Percentiles rank a stretch among this genome's conserved stretches.
Evolutionary conservation across 2,113 vertebrate genomes (phyloP).

Genomic region (Porphyrio hochstetteri): DNA sequence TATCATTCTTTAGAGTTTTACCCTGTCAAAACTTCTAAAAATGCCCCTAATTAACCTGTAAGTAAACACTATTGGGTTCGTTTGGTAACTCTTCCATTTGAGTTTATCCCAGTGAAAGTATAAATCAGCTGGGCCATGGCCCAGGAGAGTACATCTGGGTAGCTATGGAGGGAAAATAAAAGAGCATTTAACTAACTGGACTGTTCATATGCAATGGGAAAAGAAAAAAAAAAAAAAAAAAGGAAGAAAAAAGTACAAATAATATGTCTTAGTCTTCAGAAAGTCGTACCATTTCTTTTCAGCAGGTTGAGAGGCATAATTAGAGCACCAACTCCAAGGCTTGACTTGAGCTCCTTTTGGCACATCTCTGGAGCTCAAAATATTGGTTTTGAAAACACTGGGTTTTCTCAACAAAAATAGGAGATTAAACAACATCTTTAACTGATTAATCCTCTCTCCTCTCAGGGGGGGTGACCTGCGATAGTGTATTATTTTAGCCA

Average conservation of each 20-base stretch:
- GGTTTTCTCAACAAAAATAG: slow-evolving; percentile 34
- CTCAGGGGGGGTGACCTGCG: slow-evolving; percentile 36
- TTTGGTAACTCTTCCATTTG: neutral
- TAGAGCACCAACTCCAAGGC: slow-evolving; percentile 28
- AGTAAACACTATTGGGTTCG: neutral
- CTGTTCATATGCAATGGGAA: neutral
- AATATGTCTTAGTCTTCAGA: slow-evolving; percentile 2
- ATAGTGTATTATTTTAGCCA: slow-evolving; percentile 22
- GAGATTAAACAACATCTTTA: slow-evolving; percentile 61
- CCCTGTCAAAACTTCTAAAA: slow-evolving; percentile 12
- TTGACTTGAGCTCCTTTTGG: slow-evolving; percentile 32
- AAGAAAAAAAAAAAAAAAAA: neutral
- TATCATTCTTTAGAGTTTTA: neutral
- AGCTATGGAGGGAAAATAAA: slow-evolving; percentile 14
- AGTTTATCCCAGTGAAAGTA: neutral
- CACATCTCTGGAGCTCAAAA: slow-evolving; percentile 51
- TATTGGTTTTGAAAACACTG: slow-evolving; percentile 50
- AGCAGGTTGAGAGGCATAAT: neutral
- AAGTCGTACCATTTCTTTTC: slow-evolving; percentile 28
- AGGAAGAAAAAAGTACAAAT: neutral
- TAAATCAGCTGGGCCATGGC: neutral
- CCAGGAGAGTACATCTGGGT: neutral
- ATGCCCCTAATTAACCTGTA: slow-evolving; percentile 23
- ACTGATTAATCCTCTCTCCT: slow-evolving; percentile 51
- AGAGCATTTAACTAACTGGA: neutral